A percentile compares a stretch with the other conserved stretches of the same genome.
phyloP scores from a whole-genome alignment of 2,113 vertebrate genomes.

The Lichenostomus cassidix region DNA sequence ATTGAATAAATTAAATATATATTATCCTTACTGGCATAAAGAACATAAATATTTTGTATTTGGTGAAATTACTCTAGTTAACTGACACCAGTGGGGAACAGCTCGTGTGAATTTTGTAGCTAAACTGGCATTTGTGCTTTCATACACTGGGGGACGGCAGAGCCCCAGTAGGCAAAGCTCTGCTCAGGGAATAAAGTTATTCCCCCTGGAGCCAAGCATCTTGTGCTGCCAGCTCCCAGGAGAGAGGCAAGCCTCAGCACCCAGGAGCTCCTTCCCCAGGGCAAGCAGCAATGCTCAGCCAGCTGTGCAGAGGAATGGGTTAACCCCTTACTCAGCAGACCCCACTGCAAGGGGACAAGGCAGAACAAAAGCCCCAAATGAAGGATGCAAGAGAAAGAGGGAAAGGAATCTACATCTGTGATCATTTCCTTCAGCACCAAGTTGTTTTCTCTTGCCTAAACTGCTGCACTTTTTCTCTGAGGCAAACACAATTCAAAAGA shows the following conservation, averaged over 20 bases:
- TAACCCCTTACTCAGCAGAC: background rate
- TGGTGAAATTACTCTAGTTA: slow-evolving; percentile 49
- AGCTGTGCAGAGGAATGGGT: background rate
- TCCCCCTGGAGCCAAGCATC: background rate
- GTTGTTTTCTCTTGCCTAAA: background rate
- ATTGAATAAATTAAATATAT: slow-evolving; percentile 33
- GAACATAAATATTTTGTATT: slow-evolving; percentile 47
- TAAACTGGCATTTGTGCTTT: background rate
- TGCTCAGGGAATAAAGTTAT: background rate
- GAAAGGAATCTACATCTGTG: background rate
- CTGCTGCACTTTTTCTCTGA: background rate
- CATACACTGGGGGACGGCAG: background rate
- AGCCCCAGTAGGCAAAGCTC: background rate
- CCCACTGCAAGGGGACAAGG: background rate
- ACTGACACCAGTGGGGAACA: background rate
- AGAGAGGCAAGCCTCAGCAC: too few relatives aligned
- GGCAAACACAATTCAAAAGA: background rate
- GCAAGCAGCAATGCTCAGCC: background rate
- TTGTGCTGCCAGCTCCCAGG: background rate
- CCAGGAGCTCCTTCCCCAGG: background rate
- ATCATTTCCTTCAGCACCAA: background rate
- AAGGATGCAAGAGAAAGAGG: fast-evolving
- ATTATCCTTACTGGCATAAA: slow-evolving; percentile 22
- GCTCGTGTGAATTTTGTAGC: background rate
- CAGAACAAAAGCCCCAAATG: background rate